A percentile compares a stretch with the other conserved stretches of the same genome.
Conservation (phyloP, 2,113 vertebrate species). For the Elaphurus davidianus region DNA sequence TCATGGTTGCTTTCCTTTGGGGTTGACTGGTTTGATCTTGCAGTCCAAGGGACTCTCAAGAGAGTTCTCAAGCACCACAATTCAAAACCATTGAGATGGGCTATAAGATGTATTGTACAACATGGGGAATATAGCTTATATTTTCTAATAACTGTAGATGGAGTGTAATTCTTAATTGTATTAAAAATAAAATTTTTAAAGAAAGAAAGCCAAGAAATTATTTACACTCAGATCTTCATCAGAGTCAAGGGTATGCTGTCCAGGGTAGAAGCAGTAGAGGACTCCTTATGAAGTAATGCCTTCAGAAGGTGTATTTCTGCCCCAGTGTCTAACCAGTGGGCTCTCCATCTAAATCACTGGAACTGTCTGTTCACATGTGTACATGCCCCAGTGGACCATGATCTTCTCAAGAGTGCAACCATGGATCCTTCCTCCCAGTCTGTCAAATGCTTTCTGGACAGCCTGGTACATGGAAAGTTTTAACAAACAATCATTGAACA, state of each 20-base stretch:
- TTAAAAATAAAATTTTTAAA: not conserved
- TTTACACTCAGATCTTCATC: not conserved
- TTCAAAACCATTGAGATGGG: not conserved
- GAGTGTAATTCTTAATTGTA: not conserved
- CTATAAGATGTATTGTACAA: not conserved
- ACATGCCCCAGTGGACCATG: rapidly evolving
- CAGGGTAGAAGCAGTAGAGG: rapidly evolving
- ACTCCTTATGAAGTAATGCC: rapidly evolving
- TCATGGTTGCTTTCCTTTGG: not conserved
- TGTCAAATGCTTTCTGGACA: not conserved
- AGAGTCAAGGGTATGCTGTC: rapidly evolving
- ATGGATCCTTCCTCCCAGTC: rapidly evolving
- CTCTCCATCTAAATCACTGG: not conserved
- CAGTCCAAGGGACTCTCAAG: not conserved
- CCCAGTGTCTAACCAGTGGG: rapidly evolving
- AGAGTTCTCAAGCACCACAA: not conserved
- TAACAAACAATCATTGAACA: not conserved
- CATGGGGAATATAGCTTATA: not conserved
- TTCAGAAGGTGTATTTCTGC: not conserved
- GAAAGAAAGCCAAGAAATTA: not conserved
- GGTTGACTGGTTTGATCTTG: not conserved
- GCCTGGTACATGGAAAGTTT: rapidly evolving
- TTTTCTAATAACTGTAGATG: not conserved
- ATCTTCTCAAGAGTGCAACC: rapidly evolving
- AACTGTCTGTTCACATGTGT: rapidly evolving